Evolutionary conservation across 2,113 vertebrate genomes (phyloP).

Genomic region (Marmota flaviventris): DNA sequence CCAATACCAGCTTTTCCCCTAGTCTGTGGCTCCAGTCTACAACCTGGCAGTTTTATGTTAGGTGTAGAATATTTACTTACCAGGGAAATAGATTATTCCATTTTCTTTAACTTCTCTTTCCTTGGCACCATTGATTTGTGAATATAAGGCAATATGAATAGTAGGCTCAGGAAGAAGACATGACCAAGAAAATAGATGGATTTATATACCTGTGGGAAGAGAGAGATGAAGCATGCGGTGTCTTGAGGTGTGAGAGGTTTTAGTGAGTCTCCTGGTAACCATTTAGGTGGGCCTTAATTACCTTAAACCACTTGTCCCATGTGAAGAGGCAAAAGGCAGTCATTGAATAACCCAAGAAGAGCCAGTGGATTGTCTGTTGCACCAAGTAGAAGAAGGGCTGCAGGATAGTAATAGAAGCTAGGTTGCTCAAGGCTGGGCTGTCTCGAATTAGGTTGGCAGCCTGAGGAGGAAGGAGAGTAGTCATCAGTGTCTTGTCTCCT

Average conservation of each 20-base stretch:
- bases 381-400: slow-evolving; percentile 92
- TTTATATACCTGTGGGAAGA: slow-evolving; percentile 92
- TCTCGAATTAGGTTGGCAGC: slow-evolving; percentile 90
- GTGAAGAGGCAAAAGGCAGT: slow-evolving; percentile 97
- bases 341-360: slow-evolving; percentile 97
- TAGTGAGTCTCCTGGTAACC: not conserved
- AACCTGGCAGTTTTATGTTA: not conserved
- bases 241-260: not conserved
- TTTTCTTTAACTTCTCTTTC: slow-evolving; percentile 91
- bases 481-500: rapidly evolving
- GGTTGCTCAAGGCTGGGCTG: slow-evolving; percentile 89
- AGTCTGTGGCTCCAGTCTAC: not conserved
- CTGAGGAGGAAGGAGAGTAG: slow-evolving; percentile 81
- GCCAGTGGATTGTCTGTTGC: slow-evolving; percentile 96
- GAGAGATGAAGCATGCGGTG: not conserved
- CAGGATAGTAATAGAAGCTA: slow-evolving; percentile 89
- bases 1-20: rapidly evolving
- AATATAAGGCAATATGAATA: slow-evolving; percentile 92
- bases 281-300: slow-evolving; percentile 49
- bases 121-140: slow-evolving; percentile 93
- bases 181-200: slow-evolving; percentile 96
- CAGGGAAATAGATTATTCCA: slow-evolving; percentile 83
- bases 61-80: slow-evolving; percentile 68
- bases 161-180: slow-evolving; percentile 91
- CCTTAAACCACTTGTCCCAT: slow-evolving; percentile 98